Percentiles rank a stretch among this genome's conserved stretches.
phyloP scores from a whole-genome alignment of 2,113 vertebrate genomes.

The human (Homo sapiens) region DNA sequence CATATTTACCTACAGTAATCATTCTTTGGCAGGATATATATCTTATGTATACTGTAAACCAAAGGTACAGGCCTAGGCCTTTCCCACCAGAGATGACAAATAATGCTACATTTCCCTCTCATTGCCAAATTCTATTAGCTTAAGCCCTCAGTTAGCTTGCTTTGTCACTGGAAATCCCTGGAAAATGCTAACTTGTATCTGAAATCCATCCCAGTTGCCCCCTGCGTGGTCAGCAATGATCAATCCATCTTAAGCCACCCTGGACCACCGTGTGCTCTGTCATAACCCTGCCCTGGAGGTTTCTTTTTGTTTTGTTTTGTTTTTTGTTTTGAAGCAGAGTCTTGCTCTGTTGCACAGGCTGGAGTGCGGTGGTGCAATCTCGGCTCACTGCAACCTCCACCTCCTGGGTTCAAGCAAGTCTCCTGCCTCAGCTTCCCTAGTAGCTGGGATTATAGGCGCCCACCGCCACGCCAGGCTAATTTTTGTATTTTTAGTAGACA shows the following conservation, averaged over 20 bases:
- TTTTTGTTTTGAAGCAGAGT: too few relatives aligned
- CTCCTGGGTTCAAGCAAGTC: too few relatives aligned
- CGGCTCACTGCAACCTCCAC: too few relatives aligned
- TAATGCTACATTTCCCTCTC: not conserved
- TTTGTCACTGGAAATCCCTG: not conserved
- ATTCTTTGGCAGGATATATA: not conserved
- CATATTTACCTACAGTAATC: not conserved
- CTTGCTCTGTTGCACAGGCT: too few relatives aligned
- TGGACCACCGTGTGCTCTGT: not conserved
- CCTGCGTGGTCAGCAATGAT: not conserved
- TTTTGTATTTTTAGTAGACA: too few relatives aligned
- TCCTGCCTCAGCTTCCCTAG: too few relatives aligned
- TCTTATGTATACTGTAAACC: not conserved
- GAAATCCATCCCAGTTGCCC: not conserved
- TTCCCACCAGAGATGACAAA: not conserved
- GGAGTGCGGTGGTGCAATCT: too few relatives aligned
- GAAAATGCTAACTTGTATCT: not conserved
- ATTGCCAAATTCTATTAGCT: not conserved
- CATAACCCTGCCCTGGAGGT: not conserved
- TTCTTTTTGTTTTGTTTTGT: not conserved
- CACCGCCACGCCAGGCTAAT: accelerated
- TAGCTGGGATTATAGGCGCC: too few relatives aligned
- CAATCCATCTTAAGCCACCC: not conserved
- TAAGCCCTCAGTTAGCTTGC: not conserved
- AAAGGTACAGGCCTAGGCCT: not conserved